A percentile compares a stretch with the other conserved stretches of the same genome.
Evolutionary conservation across 2,113 vertebrate species (phyloP).

Genomic region (Phylloscopus whistleri): DNA sequence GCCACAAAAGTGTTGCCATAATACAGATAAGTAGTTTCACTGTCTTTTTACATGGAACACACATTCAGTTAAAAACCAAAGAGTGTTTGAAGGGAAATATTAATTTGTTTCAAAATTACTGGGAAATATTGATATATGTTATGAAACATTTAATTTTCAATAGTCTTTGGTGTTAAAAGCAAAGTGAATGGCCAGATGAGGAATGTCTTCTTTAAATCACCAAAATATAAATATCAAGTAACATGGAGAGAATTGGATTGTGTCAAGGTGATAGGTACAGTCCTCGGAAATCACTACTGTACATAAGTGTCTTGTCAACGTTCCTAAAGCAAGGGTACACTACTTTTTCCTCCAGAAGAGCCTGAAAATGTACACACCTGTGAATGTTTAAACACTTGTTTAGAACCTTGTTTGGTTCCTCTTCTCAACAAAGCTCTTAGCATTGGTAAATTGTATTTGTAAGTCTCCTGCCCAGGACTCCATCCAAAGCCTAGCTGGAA

Average conservation of each 20-base stretch:
- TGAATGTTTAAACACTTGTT: neutral
- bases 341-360: neutral
- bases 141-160: neutral
- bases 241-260: neutral
- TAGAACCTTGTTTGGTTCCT: neutral
- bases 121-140: neutral
- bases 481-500: neutral
- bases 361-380: neutral
- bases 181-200: neutral
- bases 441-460: neutral
- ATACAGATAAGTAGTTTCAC: neutral
- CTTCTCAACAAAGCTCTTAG: neutral
- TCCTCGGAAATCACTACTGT: neutral
- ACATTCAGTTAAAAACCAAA: neutral
- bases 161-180: neutral
- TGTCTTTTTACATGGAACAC: neutral
- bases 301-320: neutral
- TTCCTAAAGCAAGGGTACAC: neutral
- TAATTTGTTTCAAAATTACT: neutral
- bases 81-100: neutral
- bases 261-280: neutral
- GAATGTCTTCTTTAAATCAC: neutral
- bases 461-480: neutral
- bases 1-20: neutral
- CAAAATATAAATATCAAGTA: neutral